A percentile compares a stretch with the other conserved stretches of the same genome.
Evolutionary conservation across 1,140 invertebrate genomes (phyloP).

Genomic region (Centruroides sculpturatus): DNA sequence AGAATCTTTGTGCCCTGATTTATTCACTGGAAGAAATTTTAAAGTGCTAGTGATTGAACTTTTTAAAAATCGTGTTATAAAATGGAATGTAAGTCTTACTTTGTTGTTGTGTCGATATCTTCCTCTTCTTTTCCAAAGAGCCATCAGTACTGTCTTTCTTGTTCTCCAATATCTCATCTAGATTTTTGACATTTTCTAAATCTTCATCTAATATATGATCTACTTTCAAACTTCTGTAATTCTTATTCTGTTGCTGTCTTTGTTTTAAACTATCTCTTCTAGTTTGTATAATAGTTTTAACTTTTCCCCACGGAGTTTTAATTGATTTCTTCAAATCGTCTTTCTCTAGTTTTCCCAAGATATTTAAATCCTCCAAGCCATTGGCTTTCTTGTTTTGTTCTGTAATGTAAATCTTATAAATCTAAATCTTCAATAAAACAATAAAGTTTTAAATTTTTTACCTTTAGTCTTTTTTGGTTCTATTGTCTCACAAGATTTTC

Average conservation of each 20-base stretch:
- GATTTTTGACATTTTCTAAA: background rate
- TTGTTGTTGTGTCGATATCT: too few species aligned
- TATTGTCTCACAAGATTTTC: too few species aligned
- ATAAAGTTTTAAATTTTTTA: too few species aligned
- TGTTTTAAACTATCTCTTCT: constrained; percentile 12
- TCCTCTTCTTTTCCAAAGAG: background rate
- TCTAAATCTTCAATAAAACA: background rate
- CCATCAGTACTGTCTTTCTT: background rate
- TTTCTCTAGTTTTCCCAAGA: background rate
- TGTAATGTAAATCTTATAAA: constrained; percentile 15
- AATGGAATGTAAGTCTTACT: too few species aligned
- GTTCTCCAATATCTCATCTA: background rate
- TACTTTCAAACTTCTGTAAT: constrained; percentile 6
- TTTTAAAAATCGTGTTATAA: too few species aligned
- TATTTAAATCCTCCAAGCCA: background rate
- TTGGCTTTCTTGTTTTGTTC: background rate
- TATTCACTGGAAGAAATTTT: too few species aligned
- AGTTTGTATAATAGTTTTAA: constrained; percentile 17
- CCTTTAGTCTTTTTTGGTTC: too few species aligned
- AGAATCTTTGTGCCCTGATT: too few species aligned
- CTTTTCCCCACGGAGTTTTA: constrained; percentile 11
- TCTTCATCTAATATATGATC: background rate
- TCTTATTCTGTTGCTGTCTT: constrained; percentile 9
- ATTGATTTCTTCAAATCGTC: constrained; percentile 3
- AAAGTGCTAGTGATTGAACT: too few species aligned